phyloP scores from a whole-genome alignment of 2,888 invertebrate species.

The Lagria hirta region DNA sequence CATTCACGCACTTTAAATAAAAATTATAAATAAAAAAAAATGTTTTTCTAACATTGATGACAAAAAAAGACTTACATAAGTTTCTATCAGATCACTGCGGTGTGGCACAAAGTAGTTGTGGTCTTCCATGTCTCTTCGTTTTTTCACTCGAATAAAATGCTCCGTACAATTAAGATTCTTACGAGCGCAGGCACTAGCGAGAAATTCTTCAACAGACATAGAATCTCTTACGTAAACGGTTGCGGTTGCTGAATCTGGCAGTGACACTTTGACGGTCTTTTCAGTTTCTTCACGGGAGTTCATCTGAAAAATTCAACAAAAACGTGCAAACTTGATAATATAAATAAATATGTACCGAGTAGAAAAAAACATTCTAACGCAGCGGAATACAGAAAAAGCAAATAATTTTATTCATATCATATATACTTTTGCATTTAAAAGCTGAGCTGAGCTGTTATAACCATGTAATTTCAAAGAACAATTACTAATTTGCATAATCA shows the following conservation, averaged over 20 bases:
- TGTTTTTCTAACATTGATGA: background rate
- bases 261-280: constrained; percentile 84
- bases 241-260: constrained; percentile 81
- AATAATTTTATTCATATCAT: too few species aligned
- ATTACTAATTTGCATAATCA: too few species aligned
- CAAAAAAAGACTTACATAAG: constrained; percentile 73
- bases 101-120: constrained; percentile 96
- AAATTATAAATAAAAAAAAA: too few species aligned
- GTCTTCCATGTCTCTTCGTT: constrained; percentile 92
- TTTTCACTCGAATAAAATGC: constrained; percentile 93
- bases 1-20: too few species aligned
- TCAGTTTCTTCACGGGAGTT: constrained; percentile 84
- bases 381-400: too few species aligned
- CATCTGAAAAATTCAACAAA: constrained; percentile 65
- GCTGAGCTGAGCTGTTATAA: too few species aligned
- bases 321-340: constrained; percentile 15
- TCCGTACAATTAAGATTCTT: constrained; percentile 92
- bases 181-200: constrained; percentile 88
- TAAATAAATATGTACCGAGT: constrained; percentile 12
- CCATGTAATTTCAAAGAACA: too few species aligned
- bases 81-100: constrained; percentile 90
- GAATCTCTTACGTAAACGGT: constrained; percentile 86
- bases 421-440: too few species aligned
- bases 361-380: too few species aligned
- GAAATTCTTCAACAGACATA: constrained; percentile 94